Conservation (phyloP, 1,140 invertebrate species). For the Reticulitermes speratus region DNA sequence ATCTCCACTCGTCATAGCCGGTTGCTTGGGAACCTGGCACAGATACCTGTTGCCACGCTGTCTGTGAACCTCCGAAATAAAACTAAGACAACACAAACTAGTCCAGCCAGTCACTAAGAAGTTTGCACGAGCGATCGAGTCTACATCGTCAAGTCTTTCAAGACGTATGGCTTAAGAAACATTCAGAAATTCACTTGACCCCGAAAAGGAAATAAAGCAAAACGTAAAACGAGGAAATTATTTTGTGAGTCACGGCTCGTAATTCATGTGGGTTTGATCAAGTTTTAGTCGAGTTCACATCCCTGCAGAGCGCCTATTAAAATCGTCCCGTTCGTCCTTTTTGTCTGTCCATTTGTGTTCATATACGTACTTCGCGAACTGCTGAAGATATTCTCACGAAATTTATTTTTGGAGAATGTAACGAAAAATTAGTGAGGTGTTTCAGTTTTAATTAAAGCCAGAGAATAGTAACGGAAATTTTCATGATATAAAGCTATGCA, state of each 20-base stretch:
- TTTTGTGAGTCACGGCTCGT: not conserved
- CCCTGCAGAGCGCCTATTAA: not conserved
- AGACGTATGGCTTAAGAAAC: not conserved
- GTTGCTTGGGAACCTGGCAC: not conserved
- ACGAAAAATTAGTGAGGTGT: too few species aligned
- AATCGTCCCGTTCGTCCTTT: too few species aligned
- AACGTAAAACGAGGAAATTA: not conserved
- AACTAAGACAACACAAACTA: not conserved
- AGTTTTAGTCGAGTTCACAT: too few species aligned
- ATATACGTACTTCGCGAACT: too few species aligned
- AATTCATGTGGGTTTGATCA: not conserved
- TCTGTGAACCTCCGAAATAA: conserved; percentile 11
- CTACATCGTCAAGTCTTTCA: not conserved
- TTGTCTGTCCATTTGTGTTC: too few species aligned
- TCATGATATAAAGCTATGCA: too few species aligned
- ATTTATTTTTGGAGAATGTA: too few species aligned
- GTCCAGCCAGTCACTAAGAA: not conserved
- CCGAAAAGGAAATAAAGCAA: not conserved
- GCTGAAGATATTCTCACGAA: too few species aligned
- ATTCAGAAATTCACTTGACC: not conserved
- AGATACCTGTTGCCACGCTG: not conserved
- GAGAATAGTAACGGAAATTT: too few species aligned
- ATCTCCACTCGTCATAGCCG: not conserved
- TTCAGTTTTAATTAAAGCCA: too few species aligned
- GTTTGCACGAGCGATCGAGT: not conserved